Evolutionary conservation across 2,797 vertebrate species (phyloP).

Genomic region (Ambastaia sidthimunki): DNA sequence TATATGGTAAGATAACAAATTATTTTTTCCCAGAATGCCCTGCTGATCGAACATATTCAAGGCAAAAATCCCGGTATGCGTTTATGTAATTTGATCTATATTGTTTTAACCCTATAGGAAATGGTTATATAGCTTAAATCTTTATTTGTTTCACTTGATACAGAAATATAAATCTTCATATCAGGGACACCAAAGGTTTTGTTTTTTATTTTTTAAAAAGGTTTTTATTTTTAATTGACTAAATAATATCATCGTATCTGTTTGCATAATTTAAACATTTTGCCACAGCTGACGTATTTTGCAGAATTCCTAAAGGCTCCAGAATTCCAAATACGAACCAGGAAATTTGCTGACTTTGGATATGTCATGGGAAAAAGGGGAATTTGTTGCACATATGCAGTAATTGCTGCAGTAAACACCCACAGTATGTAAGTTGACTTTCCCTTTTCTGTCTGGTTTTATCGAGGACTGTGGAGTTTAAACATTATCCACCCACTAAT

Average conservation of each 20-base stretch:
- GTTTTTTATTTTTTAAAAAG: not conserved
- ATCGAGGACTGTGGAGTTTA: not conserved
- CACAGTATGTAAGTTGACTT: constrained; percentile 14
- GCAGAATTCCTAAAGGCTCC: too few relatives aligned
- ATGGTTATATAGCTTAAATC: not conserved
- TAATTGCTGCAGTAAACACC: not conserved
- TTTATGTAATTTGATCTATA: not conserved
- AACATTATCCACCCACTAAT: constrained; percentile 37
- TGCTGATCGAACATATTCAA: constrained; percentile 27
- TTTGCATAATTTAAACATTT: not conserved
- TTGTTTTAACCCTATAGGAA: not conserved
- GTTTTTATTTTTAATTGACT: not conserved
- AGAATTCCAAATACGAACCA: not conserved
- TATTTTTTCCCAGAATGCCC: constrained; percentile 41
- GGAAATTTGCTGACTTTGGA: not conserved
- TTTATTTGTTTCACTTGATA: not conserved
- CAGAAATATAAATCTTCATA: not conserved
- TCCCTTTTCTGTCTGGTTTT: not conserved
- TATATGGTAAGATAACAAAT: not conserved
- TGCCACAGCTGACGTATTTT: not conserved
- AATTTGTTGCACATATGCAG: not conserved
- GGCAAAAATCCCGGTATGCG: not conserved
- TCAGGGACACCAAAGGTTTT: not conserved
- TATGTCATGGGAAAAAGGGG: not conserved
- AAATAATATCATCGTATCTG: not conserved